Conservation (phyloP, 1,140 invertebrate species). For the Diabrotica virgifera region DNA sequence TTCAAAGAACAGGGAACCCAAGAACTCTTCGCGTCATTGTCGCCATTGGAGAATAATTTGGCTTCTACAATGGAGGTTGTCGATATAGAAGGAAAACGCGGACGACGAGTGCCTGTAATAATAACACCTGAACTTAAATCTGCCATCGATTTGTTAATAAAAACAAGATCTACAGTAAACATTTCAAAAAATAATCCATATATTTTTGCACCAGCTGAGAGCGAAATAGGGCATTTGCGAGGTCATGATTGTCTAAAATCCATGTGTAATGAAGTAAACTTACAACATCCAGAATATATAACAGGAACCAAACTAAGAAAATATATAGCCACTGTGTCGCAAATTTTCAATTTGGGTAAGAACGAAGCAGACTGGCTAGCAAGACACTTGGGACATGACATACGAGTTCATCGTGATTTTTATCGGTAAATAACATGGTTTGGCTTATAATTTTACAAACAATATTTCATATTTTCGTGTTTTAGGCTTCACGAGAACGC, state of each 20-base stretch:
- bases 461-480: too few relatives aligned
- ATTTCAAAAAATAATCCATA: slow-evolving; percentile 6
- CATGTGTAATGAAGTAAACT: too few relatives aligned
- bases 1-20: background rate
- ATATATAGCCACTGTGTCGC: slow-evolving; percentile 18
- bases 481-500: slow-evolving; percentile 16
- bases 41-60: background rate
- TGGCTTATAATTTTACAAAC: too few relatives aligned
- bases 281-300: too few relatives aligned
- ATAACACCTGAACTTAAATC: slow-evolving; percentile 5
- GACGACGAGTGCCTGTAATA: slow-evolving; percentile 5
- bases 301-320: slow-evolving; percentile 22
- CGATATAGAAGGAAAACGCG: slow-evolving; percentile 1
- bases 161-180: too few relatives aligned
- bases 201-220: slow-evolving; percentile 3
- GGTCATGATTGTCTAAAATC: too few relatives aligned
- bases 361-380: slow-evolving; percentile 21
- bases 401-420: slow-evolving; percentile 18
- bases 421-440: too few relatives aligned
- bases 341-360: slow-evolving; percentile 20
- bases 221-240: too few relatives aligned
- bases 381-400: slow-evolving; percentile 18
- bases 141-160: too few relatives aligned
- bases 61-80: slow-evolving; percentile 7
- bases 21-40: background rate